Evolutionary conservation across 2,888 invertebrate genomes (phyloP), one percentile per base, ranked within the genome.

Genomic region (Lydus trimaculatus): DNA sequence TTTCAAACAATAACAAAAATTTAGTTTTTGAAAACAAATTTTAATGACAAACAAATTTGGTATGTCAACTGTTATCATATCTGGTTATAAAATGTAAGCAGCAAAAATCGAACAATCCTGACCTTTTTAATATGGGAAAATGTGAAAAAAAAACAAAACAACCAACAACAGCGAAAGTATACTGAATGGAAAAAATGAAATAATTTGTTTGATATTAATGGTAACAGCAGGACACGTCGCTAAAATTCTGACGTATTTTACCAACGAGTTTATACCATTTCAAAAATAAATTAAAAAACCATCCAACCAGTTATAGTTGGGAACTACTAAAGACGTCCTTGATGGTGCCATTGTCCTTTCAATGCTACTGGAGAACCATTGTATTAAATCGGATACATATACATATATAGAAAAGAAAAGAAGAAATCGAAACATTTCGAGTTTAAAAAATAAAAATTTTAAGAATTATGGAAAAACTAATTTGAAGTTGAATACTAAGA

Each of bases 271-370:
- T 28, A n/a, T n/a, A 36, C 36, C 36, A 17, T 17, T n/a, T n/a
- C 4, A 43, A 43, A 43, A 43, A 43, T 36, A 36, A 36, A 36
- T 1, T 6, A 20, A 52, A 11, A n/a, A 39, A 39, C 39, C 39
- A 39, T 15, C 20, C 48, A 52, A 20, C 17, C 17, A 43, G 43
- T 43, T 36, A n/a, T n/a, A 73, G 72, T 70, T 67, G 70, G 56
- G 71, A 71, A 13, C 13, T 15, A 64, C 71, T 65, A 70, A 71
- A 76, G 76, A 77, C 80, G 81, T 78, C 82, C 81, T 82, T 81
- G 80, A 75, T 76, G 76, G 70, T 80, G 82, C 80, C 80, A 79
- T 81, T 82, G 82, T 82, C 81, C 82, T 80, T 75, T 79, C 74
- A 74, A 73, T 73, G 74, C 20, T 52, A 52, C 11, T 20, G 48